phyloP scores from a whole-genome alignment of 1,140 invertebrate genomes.

The Cherax destructor region DNA sequence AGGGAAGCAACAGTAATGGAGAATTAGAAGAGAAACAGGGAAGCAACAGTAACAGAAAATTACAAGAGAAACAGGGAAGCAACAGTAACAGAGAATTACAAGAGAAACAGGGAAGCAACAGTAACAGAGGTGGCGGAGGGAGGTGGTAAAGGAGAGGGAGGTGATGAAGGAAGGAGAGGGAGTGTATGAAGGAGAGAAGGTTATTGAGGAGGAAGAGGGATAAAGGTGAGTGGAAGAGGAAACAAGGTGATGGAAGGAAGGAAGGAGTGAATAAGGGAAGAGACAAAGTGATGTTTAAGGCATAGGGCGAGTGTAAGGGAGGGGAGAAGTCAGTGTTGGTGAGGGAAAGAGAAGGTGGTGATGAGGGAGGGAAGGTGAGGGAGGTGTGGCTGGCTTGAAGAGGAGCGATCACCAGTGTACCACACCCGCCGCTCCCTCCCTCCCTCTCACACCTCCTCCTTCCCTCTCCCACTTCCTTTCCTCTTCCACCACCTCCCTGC shows the following conservation, averaged over 20 bases:
- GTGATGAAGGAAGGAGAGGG: neutral
- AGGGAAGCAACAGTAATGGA: too few species aligned
- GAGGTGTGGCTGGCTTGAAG: neutral
- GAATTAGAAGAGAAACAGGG: too few species aligned
- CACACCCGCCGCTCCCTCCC: neutral
- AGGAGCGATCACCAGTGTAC: neutral
- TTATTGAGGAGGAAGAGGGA: neutral
- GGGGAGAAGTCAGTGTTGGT: neutral
- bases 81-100: too few species aligned
- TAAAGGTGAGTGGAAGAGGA: neutral
- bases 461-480: neutral
- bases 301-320: neutral
- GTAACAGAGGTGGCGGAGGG: neutral
- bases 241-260: neutral
- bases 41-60: too few species aligned
- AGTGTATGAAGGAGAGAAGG: neutral
- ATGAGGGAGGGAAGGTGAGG: neutral
- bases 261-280: neutral
- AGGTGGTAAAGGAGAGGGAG: neutral
- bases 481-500: neutral
- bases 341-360: neutral
- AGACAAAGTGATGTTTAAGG: neutral
- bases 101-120: too few species aligned
- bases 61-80: too few species aligned
- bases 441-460: neutral